These are phyloP conservation scores for Gallinago nigripennis DNA, from an alignment of 2,797 vertebrate species.

Conservation along the genomic window DNA sequence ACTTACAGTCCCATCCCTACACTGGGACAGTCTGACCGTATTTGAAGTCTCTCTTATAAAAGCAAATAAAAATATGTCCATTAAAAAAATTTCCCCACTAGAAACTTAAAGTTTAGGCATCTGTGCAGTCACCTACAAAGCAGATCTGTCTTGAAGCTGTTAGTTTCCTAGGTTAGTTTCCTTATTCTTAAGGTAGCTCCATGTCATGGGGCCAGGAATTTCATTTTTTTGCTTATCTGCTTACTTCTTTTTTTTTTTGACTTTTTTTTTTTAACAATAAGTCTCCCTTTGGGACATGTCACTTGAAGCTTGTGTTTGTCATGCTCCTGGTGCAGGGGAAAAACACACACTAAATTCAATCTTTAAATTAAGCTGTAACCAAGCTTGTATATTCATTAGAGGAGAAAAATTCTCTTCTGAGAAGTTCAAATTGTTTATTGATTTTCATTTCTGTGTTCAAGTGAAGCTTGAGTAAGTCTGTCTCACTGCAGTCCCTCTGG, in stretches of 20 bases:
- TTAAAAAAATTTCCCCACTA: not conserved
- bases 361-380: conserved; percentile 87
- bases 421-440: conserved; percentile 99
- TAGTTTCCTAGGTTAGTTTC: not conserved
- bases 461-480: conserved; percentile 93
- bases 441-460: conserved; percentile 99
- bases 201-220: not conserved
- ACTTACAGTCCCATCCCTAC: not conserved
- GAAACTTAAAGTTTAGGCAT: not conserved
- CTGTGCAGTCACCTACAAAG: not conserved
- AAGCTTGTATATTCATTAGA: conserved; percentile 98
- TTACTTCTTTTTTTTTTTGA: not conserved
- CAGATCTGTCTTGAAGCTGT: not conserved
- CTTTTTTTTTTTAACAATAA: not conserved
- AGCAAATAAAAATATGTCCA: not conserved
- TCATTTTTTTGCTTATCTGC: not conserved
- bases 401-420: conserved; percentile 93
- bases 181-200: conserved; percentile 31
- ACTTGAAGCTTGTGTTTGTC: conserved; percentile 76
- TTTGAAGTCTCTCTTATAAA: not conserved
- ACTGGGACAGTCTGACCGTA: not conserved
- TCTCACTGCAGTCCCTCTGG: conserved; percentile 84
- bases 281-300: conserved; percentile 75
- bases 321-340: conserved; percentile 76
- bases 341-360: conserved; percentile 83